Evolutionary conservation across 2,113 vertebrate species (phyloP).

Genomic region (Corythaeola cristata): DNA sequence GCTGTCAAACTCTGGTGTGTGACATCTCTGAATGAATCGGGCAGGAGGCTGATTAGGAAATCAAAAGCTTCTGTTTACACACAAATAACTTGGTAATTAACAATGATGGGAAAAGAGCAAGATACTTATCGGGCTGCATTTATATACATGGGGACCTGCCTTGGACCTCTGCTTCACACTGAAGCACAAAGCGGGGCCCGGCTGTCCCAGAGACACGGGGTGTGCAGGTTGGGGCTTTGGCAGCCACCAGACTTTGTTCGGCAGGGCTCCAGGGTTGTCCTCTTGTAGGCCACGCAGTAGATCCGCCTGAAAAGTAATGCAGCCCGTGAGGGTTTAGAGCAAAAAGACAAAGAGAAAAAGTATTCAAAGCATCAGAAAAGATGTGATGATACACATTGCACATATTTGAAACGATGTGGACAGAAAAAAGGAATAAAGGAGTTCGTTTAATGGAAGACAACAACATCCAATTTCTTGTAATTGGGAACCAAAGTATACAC

Average conservation of each 20-base stretch:
- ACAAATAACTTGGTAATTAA: constrained; percentile 66
- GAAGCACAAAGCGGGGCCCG: neutral
- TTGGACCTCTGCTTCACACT: constrained; percentile 3
- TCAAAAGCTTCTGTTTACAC: constrained; percentile 64
- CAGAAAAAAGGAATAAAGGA: neutral
- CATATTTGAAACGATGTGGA: neutral
- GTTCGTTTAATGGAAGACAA: neutral
- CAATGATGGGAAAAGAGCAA: constrained; percentile 56
- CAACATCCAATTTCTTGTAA: neutral
- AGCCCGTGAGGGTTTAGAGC: neutral
- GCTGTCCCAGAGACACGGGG: neutral
- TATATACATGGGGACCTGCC: constrained; percentile 47
- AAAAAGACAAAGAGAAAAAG: neutral
- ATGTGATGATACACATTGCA: neutral
- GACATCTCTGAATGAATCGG: constrained; percentile 54
- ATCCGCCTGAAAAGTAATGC: neutral
- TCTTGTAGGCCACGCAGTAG: neutral
- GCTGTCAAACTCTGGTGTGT: constrained; percentile 61
- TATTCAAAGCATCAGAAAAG: neutral
- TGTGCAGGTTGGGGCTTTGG: neutral
- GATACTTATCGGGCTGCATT: constrained; percentile 55
- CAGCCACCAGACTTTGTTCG: neutral
- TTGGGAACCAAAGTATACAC: neutral
- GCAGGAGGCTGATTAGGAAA: constrained; percentile 53
- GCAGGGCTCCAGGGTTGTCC: neutral